Conservation (phyloP, 2,797 vertebrate species). For the Pseudocheirus occidentalis region DNA sequence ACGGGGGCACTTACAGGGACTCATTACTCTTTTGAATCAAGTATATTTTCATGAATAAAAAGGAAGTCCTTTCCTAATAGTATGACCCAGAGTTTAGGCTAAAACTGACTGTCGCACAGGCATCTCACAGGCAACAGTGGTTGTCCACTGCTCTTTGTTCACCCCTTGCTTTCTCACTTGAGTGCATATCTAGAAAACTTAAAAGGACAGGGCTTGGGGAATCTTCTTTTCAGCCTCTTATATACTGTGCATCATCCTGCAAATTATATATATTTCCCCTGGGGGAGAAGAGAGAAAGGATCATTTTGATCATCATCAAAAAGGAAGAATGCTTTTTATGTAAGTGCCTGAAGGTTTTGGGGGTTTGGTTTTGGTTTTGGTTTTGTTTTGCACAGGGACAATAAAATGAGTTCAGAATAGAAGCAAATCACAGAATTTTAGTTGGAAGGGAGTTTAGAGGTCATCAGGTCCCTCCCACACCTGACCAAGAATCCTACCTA, state of each 20-base stretch:
- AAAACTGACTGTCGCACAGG: background rate
- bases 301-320: background rate
- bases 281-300: background rate
- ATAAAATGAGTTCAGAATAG: background rate
- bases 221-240: background rate
- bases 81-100: conserved; percentile 39
- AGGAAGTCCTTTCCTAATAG: conserved; percentile 43
- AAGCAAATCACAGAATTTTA: background rate
- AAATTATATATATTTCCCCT: background rate
- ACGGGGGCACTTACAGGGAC: conserved; percentile 52
- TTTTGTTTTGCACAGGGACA: background rate
- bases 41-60: conserved; percentile 44
- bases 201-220: background rate
- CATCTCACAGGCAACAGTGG: background rate
- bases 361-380: too few relatives aligned
- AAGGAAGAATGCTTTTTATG: background rate
- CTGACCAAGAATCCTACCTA: background rate
- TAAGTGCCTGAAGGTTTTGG: background rate
- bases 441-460: background rate
- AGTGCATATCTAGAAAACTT: background rate
- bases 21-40: conserved; percentile 60
- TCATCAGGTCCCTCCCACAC: background rate
- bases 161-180: background rate
- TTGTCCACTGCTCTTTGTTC: background rate
- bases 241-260: background rate